These are phyloP conservation scores for Drosophila tropicalis DNA, from an alignment of 1,140 invertebrate species.

Conservation along the genomic window DNA sequence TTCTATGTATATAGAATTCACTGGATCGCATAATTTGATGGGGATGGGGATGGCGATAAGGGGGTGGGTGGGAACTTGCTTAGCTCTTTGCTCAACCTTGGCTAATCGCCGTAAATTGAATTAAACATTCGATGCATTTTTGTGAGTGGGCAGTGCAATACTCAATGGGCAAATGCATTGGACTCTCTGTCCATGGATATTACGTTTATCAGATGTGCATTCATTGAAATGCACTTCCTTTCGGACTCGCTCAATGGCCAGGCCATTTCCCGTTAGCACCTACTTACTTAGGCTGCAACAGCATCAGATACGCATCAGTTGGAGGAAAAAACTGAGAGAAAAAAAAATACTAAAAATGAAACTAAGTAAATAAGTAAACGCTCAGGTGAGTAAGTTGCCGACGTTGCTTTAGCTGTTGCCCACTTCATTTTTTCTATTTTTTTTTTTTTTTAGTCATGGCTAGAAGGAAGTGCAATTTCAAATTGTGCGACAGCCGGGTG, in stretches of 20 bases:
- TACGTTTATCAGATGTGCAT: constrained; percentile 75
- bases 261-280: constrained; percentile 73
- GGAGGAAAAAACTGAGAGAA: constrained; percentile 43
- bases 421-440: constrained; percentile 28
- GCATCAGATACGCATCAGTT: constrained; percentile 72
- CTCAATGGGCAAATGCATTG: background rate
- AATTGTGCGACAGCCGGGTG: constrained; percentile 59
- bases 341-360: constrained; percentile 13
- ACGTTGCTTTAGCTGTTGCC: constrained; percentile 15
- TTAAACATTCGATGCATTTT: constrained; percentile 13
- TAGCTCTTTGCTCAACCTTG: background rate
- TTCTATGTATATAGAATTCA: no score
- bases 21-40: background rate
- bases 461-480: constrained; percentile 70
- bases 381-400: constrained; percentile 28
- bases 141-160: background rate
- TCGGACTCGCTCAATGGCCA: constrained; percentile 64
- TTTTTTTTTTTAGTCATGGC: constrained; percentile 23
- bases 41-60: background rate
- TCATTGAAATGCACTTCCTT: constrained; percentile 78
- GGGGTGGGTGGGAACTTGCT: background rate
- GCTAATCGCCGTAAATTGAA: background rate
- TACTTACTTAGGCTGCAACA: constrained; percentile 18
- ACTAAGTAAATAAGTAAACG: constrained; percentile 60
- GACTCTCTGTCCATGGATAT: constrained; percentile 59